Percentiles rank a stretch among this genome's conserved stretches.
Evolutionary conservation across 2,888 invertebrate genomes (phyloP).

Genomic region (Andrena marginata): DNA sequence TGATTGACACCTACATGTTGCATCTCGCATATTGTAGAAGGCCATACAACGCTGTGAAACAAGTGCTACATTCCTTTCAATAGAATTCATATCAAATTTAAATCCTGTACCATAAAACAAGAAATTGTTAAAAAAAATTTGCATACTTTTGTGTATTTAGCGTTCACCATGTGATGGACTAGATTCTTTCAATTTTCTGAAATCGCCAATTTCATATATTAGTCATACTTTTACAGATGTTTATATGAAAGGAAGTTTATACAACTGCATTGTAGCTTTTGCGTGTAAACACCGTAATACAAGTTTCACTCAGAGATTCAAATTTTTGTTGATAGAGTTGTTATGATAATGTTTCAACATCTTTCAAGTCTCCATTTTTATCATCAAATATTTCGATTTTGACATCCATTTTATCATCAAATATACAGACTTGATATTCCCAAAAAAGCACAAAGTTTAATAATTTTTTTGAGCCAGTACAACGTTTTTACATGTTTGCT

Average conservation of each 20-base stretch:
- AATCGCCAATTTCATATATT: neutral
- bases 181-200: neutral
- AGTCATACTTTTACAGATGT: neutral
- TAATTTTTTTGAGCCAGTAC: neutral
- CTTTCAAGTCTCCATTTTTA: too few relatives aligned
- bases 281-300: neutral
- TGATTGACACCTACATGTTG: constrained; percentile 39
- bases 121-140: neutral
- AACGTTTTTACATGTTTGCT: neutral
- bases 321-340: neutral
- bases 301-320: neutral
- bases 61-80: neutral
- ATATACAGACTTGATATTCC: neutral
- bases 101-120: neutral
- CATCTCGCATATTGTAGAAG: constrained; percentile 16
- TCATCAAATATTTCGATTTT: too few relatives aligned
- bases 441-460: neutral
- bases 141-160: neutral
- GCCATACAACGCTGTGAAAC: neutral
- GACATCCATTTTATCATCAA: neutral
- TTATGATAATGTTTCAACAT: too few relatives aligned
- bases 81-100: neutral
- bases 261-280: neutral
- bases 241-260: neutral
- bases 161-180: neutral